These are phyloP conservation scores for Mormoops blainvillei DNA, from an alignment of 2,113 vertebrate genomes.

Conservation along the genomic window DNA sequence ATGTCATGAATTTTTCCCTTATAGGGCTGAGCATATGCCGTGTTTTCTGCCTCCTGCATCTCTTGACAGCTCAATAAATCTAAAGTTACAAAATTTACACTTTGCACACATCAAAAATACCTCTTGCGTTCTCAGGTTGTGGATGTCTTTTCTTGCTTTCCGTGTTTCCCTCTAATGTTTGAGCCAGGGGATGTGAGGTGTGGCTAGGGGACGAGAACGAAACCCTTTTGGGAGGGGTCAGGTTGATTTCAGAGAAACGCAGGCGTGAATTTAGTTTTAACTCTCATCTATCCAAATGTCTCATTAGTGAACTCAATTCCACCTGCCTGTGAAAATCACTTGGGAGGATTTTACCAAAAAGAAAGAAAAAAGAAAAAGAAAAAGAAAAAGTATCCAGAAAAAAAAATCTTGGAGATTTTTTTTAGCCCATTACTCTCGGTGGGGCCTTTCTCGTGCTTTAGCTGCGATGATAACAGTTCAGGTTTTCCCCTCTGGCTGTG, in stretches of 20 bases:
- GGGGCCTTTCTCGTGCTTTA: too few species aligned
- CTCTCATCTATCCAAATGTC: neutral
- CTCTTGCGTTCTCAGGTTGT: too few species aligned
- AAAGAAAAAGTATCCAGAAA: too few species aligned
- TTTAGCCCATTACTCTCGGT: too few species aligned
- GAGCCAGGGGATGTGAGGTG: neutral
- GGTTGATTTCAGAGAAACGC: neutral
- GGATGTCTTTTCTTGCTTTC: neutral
- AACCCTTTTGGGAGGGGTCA: neutral
- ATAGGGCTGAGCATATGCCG: neutral
- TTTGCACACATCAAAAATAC: accelerated
- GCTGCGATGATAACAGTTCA: neutral
- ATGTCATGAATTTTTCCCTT: neutral
- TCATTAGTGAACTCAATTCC: neutral
- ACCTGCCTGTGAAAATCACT: accelerated
- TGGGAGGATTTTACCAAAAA: neutral
- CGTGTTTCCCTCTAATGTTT: neutral
- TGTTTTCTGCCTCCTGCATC: neutral
- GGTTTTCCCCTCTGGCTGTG: neutral
- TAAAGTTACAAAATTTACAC: neutral
- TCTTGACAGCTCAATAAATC: neutral
- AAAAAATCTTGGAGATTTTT: neutral
- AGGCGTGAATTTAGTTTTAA: neutral
- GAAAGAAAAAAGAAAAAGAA: too few species aligned
- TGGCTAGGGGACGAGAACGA: accelerated